Evolutionary conservation across 2,888 invertebrate species (phyloP).

Genomic region (Palloptera scutellata): DNA sequence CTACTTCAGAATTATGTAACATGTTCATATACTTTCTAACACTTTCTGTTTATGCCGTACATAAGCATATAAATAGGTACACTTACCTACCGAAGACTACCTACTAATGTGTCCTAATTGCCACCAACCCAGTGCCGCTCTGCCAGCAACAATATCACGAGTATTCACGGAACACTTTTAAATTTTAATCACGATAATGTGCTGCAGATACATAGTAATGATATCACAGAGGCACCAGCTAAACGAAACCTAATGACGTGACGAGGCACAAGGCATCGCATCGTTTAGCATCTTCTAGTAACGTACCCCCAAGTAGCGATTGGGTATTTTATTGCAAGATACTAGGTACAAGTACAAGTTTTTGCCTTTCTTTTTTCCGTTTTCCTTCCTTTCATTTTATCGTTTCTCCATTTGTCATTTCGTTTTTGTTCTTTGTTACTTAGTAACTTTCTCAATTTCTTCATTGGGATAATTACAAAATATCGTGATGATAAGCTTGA

Average conservation of each 20-base stretch:
- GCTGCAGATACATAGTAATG: slow-evolving; percentile 32
- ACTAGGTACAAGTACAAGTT: too few species aligned
- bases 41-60: neutral
- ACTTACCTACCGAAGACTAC: slow-evolving; percentile 5
- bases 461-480: slow-evolving; percentile 50
- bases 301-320: too few species aligned
- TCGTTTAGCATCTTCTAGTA: too few species aligned
- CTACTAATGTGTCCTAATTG: slow-evolving; percentile 12
- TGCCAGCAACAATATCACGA: neutral
- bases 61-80: slow-evolving; percentile 19
- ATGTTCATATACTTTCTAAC: neutral
- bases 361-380: neutral
- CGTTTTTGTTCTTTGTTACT: slow-evolving; percentile 4
- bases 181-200: slow-evolving; percentile 52
- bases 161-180: slow-evolving; percentile 39
- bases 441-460: slow-evolving; percentile 48
- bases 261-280: too few species aligned
- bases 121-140: slow-evolving; percentile 17
- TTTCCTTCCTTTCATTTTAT: neutral
- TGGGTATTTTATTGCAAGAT: too few species aligned
- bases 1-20: too few species aligned
- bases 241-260: neutral
- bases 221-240: slow-evolving; percentile 19
- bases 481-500: slow-evolving; percentile 54
- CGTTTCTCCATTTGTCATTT: neutral